Conservation (phyloP, 2,888 invertebrate species). For the Conchocele bisecta region DNA sequence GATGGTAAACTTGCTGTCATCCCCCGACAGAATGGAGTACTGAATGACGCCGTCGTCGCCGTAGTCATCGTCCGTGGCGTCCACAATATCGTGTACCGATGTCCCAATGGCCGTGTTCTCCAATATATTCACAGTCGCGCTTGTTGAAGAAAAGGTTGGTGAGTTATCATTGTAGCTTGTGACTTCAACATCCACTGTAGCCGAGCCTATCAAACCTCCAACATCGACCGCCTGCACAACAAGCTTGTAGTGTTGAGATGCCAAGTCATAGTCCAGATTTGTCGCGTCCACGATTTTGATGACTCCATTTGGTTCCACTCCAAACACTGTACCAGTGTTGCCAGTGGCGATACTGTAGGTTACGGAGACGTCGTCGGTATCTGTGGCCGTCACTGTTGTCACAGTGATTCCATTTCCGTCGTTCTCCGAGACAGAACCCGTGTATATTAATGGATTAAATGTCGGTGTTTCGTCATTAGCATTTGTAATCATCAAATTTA, state of each 20-base stretch:
- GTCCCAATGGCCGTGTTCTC: constrained; percentile 54
- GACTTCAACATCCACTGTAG: constrained; percentile 87
- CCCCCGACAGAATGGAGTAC: constrained; percentile 65
- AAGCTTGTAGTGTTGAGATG: constrained; percentile 86
- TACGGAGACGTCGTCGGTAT: constrained; percentile 61
- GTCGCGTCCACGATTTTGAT: constrained; percentile 59
- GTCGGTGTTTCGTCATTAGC: constrained; percentile 74
- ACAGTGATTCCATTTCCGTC: constrained; percentile 48
- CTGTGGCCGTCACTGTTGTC: constrained; percentile 64
- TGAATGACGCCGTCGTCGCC: constrained; percentile 64
- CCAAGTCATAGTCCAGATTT: constrained; percentile 70
- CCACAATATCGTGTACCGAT: constrained; percentile 56
- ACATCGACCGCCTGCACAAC: constrained; percentile 89
- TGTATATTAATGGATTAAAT: constrained; percentile 68
- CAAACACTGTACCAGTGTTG: constrained; percentile 60
- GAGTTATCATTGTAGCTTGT: constrained; percentile 64
- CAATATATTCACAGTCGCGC: constrained; percentile 49
- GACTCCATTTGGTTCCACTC: constrained; percentile 45
- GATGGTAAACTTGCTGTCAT: constrained; percentile 58
- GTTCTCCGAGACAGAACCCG: constrained; percentile 63
- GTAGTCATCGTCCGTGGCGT: constrained; percentile 66
- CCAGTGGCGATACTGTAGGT: constrained; percentile 67
- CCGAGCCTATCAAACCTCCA: constrained; percentile 55
- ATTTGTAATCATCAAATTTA: constrained; percentile 70
- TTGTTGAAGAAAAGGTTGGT: constrained; percentile 53